Evolutionary conservation across 2,888 invertebrate genomes (phyloP), one percentile per base, ranked within the genome.

Genomic region (Plutella xylostella): DNA sequence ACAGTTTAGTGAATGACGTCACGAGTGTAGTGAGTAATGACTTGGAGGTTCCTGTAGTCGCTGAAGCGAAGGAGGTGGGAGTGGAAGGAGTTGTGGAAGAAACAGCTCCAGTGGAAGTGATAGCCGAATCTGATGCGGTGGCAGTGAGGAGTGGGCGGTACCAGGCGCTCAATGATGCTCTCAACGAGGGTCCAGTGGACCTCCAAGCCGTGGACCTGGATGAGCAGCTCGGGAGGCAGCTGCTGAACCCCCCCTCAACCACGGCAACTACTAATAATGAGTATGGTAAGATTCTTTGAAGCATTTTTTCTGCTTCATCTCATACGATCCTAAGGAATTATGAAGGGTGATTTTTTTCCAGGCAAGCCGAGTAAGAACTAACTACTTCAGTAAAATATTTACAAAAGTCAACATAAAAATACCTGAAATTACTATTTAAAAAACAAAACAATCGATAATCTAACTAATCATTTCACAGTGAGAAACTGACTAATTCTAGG

Each of bases 81-180:
- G 51, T 48, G 14, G 52, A 55, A 38, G 58, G 58, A 42, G 51
- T 55, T 12, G 41, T 9, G 30, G 17, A 34, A 35, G 61, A 62
- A 44, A 50, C 49, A 2, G 51, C 57, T 21, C 65, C 68, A 5
- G 65, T 70, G 7, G 78, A 79, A 55, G 52, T 69, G 15, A 31
- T 74, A 45, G 54, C 65, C 17, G 63, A 63, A 9, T 46, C 54
- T 3, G 61, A 63, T 15, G 51, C 57, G 6, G 50, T 82, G 42
- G 58, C 68, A 51, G 65, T 78, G 9, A 71, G 61, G 48, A 79
- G 68, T 64, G 84, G 84, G 37, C 82, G 73, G 46, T 84, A 82
- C 55, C 80, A 83, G 47, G 48, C 60, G 19, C 54, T 72, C 2
- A 68, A 69, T 45, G 78, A 77, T 58, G 71, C 61, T 2, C 44